These are phyloP conservation scores for Danio aesculapii DNA, from an alignment of 2,797 vertebrate genomes.

Conservation along the genomic window DNA sequence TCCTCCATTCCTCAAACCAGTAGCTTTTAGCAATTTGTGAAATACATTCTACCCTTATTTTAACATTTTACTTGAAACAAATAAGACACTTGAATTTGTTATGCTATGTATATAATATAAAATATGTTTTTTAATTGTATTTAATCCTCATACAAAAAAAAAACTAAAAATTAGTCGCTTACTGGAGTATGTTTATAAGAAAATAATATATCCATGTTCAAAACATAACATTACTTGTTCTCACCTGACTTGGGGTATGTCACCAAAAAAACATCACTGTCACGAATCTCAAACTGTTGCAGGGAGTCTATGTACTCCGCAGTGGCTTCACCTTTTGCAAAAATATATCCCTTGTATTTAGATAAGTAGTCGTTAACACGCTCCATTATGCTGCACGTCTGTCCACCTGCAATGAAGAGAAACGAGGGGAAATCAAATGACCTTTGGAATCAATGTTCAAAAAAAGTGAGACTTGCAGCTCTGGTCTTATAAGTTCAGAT, in stretches of 20 bases:
- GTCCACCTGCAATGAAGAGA: neutral
- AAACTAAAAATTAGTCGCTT: too few relatives aligned
- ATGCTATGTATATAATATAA: too few relatives aligned
- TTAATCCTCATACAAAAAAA: too few relatives aligned
- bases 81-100: too few relatives aligned
- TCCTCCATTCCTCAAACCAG: too few relatives aligned
- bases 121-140: too few relatives aligned
- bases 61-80: too few relatives aligned
- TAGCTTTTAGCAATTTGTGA: too few relatives aligned
- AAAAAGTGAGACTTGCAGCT: neutral
- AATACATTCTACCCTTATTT: too few relatives aligned
- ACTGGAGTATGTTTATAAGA: too few relatives aligned
- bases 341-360: conserved; percentile 69
- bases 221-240: conserved; percentile 11
- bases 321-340: conserved; percentile 26
- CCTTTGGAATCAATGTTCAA: conserved; percentile 12
- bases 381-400: conserved; percentile 65
- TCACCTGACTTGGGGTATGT: conserved; percentile 76
- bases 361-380: conserved; percentile 53
- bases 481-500: neutral
- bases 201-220: too few relatives aligned
- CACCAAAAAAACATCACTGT: conserved; percentile 70
- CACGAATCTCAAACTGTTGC: conserved; percentile 69
- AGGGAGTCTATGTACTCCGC: conserved; percentile 73
- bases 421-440: neutral